Conservation (phyloP, 2,113 vertebrate genomes). For the Arenaria interpres region DNA sequence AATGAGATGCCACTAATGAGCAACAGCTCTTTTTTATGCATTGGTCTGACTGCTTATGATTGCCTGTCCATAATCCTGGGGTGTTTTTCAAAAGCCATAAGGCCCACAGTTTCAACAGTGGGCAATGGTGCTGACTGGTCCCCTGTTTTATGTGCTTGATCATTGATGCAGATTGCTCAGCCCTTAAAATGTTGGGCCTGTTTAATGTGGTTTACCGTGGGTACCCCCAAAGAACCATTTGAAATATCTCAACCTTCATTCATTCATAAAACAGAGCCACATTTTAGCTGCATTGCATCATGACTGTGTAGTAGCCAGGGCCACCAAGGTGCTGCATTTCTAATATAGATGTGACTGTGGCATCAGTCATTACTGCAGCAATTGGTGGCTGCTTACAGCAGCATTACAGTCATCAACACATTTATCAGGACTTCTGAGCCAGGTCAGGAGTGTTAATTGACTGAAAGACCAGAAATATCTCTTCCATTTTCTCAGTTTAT, state of each 20-base stretch:
- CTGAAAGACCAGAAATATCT: background rate
- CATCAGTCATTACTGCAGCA: background rate
- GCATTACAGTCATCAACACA: background rate
- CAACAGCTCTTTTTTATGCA: background rate
- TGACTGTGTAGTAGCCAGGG: background rate
- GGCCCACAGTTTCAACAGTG: background rate
- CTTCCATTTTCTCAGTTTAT: background rate
- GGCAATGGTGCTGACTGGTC: background rate
- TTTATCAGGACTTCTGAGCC: background rate
- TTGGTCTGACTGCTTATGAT: background rate
- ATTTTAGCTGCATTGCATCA: background rate
- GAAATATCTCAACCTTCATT: background rate
- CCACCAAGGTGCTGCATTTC: background rate
- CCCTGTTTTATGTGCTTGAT: background rate
- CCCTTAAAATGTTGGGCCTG: background rate
- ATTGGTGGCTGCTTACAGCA: background rate
- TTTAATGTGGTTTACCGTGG: background rate
- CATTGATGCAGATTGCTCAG: background rate
- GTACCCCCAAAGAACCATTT: background rate
- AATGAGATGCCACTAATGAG: background rate
- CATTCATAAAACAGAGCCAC: background rate
- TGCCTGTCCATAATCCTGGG: background rate
- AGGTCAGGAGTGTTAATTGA: background rate
- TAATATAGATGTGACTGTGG: background rate
- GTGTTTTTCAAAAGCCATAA: background rate